phyloP scores from a whole-genome alignment of 2,797 vertebrate genomes.

The Poecilia wingei region DNA sequence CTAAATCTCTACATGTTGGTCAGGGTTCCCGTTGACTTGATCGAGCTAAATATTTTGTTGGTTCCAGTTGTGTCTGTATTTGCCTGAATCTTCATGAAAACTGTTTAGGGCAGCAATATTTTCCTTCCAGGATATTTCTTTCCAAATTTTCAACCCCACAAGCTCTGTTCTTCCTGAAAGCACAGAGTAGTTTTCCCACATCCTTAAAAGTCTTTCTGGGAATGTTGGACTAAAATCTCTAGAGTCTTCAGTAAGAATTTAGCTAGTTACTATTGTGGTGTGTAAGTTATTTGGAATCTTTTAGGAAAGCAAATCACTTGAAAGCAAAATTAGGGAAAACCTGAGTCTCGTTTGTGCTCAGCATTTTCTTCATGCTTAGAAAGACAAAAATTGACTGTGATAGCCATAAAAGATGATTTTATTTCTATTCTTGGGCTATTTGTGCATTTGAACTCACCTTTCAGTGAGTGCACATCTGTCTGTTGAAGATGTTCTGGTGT shows the following conservation, averaged over 20 bases:
- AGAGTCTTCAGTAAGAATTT: not conserved
- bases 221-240: not conserved
- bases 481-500: constrained; percentile 49
- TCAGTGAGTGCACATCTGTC: constrained; percentile 19
- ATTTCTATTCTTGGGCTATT: constrained; percentile 18
- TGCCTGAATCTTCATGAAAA: not conserved
- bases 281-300: not conserved
- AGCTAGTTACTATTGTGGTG: not conserved
- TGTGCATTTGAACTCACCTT: constrained; percentile 26
- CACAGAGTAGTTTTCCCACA: not conserved
- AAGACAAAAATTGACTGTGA: not conserved
- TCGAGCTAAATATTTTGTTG: not conserved
- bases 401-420: constrained; percentile 21
- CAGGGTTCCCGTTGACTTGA: not conserved
- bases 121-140: too few relatives aligned
- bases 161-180: not conserved
- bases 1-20: not conserved
- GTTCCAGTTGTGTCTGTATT: not conserved
- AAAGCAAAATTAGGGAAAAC: not conserved
- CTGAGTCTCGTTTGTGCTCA: not conserved
- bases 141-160: not conserved
- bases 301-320: not conserved
- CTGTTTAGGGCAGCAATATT: too few relatives aligned
- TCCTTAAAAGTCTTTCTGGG: not conserved
- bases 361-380: not conserved